Base-by-base conservation (phyloP, 2,797 vertebrate species). In the Gallinago nigripennis region DNA sequence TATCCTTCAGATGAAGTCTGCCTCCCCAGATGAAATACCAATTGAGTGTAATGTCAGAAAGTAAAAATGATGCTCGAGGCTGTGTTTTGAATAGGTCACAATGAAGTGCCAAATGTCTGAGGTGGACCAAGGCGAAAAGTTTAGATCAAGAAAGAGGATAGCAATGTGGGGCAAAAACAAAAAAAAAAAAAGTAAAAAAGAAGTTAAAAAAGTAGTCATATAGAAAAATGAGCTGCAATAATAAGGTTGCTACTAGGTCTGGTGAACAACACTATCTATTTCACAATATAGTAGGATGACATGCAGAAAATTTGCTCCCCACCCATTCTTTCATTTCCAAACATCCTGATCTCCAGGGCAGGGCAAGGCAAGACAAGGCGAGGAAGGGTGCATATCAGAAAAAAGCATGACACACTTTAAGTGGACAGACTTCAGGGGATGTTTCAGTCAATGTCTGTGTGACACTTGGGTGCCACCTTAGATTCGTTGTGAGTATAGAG, bases 101-200 rank as follows among this genome's bases (percentile, higher is more conserved):
- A 13, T 30, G 20, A 88, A 76, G 21, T 46, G 16, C 23, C 28
- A 58, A 56, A 53, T 33, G 1, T 11, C 5, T 57, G 9, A 72
- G 27, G 37, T 50, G 6, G 27, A 41, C 7, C 0, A 0, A 64
- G 12, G 21, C 56, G n/a, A 73, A 73, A 39, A 64, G 25, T 5
- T 63, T 11, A 46, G 9, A 13, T 50, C 15, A 41, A 48, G 56
- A 78, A 81, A 48, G 9, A 35, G 8, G 8, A 43, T 28, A 68
- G 35, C 6, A 5, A 28, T 19, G 15, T 30, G 14, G 2, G 8
- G 13, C 12, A 43, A 24, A 51, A 20, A 37, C 20, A 50, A 20
- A 21, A 6, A 20, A 51, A 28, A 13, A 27, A 14, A 13, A 27
- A 12, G 5, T 18, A n/a, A 51, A 48, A 21, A 46, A 17, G 18